phyloP scores from a whole-genome alignment of 2,888 invertebrate genomes.

The Flabesymbios commensalis region DNA sequence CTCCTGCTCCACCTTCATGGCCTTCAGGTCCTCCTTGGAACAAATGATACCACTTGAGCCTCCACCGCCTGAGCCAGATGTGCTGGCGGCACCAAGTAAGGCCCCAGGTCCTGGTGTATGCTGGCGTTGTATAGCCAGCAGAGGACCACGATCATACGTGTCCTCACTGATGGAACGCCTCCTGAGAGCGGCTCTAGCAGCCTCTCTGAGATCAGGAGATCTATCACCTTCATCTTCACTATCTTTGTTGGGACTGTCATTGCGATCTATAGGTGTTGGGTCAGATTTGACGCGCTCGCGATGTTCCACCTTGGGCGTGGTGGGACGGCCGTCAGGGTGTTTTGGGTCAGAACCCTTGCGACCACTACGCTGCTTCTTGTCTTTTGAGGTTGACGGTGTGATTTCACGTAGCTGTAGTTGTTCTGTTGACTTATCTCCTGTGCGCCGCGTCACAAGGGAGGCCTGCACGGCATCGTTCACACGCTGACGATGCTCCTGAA shows the following conservation, averaged over 20 bases:
- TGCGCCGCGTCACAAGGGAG: not conserved
- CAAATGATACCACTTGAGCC: constrained; percentile 33
- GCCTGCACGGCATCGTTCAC: constrained; percentile 24
- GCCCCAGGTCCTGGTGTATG: not conserved
- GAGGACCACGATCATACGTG: constrained; percentile 28
- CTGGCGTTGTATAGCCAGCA: not conserved
- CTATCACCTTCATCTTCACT: not conserved
- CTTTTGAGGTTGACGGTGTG: not conserved
- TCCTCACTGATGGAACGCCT: constrained; percentile 38
- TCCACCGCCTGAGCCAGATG: no score
- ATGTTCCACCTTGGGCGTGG: not conserved
- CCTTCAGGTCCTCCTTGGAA: constrained; percentile 34
- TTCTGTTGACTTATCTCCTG: not conserved
- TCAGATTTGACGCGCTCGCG: constrained; percentile 4
- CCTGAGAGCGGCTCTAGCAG: constrained; percentile 24
- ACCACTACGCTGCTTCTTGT: no score
- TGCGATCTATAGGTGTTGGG: constrained; percentile 1
- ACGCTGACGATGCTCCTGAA: constrained; percentile 34
- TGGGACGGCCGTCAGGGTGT: not conserved
- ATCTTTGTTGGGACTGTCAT: not conserved
- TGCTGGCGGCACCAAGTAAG: not conserved
- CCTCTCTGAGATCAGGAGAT: constrained; percentile 2
- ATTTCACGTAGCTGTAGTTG: not conserved
- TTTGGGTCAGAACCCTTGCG: not conserved
- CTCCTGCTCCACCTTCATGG: constrained; percentile 26